phyloP scores from a whole-genome alignment of 2,113 vertebrate genomes.

The Lamprotornis superbus region DNA sequence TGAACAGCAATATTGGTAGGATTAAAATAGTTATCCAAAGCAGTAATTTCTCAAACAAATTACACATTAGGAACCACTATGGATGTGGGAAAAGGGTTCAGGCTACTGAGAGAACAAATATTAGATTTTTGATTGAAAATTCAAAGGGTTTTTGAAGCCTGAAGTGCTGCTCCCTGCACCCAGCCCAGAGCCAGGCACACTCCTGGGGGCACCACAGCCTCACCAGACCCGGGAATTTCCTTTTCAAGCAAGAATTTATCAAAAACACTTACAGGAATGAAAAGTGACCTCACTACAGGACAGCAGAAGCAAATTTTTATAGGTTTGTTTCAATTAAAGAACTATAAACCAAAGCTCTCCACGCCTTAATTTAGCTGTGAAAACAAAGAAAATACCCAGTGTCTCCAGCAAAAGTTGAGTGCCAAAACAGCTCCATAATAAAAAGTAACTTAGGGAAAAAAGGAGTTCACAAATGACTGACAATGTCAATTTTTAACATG shows the following conservation, averaged over 20 bases:
- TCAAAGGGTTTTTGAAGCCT: background rate
- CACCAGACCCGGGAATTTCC: background rate
- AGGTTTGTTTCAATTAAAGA: background rate
- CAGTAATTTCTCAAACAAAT: background rate
- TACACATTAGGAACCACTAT: background rate
- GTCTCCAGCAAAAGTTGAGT: background rate
- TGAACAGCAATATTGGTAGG: background rate
- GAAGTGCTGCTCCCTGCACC: background rate
- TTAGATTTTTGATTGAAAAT: background rate
- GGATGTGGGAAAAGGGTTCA: background rate
- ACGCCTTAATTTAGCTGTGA: background rate
- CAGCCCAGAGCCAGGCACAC: background rate
- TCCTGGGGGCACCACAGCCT: background rate
- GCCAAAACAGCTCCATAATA: background rate
- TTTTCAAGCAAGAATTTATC: background rate
- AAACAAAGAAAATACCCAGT: background rate
- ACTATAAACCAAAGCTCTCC: background rate
- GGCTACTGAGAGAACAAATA: background rate
- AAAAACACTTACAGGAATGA: background rate
- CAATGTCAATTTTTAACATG: accelerated
- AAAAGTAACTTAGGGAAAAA: background rate
- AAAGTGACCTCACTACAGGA: background rate
- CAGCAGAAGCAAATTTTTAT: background rate
- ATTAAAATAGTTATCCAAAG: background rate
- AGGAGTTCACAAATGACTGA: background rate